Evolutionary conservation across 2,113 vertebrate genomes (phyloP), one percentile per base, ranked within the genome.

Genomic region (Dinomys branickii): DNA sequence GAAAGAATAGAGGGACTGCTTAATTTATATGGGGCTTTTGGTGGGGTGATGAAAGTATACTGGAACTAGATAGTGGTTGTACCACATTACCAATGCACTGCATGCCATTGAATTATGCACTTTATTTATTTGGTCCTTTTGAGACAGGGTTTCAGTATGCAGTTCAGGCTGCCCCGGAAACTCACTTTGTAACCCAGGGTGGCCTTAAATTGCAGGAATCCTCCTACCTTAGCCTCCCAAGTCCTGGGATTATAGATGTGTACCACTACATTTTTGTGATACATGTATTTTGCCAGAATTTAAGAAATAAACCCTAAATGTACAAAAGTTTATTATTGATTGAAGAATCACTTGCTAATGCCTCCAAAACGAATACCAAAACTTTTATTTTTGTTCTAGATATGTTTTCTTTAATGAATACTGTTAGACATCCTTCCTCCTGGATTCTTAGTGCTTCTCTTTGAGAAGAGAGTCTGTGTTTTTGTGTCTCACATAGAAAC

Each of bases 381-480:
- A 91, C 54, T 67, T 87, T 65, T 54, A 41, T 88, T 97, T 96
- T 87, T 90, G 44, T 86, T 84, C 3, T 67, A 50, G 22, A 2
- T 50, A 0, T 50, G 14, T 35, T 94, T 77, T 61, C 44, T 86
- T 84, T 38, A n/a, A 67, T 52, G 54, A 63, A 75, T 73, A 71
- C 26, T 61, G 5, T 52, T 83, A 71, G 19, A 59, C 11, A 81
- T 73, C 80, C 24, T 88, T 75, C 44, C 61, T 91, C 90, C 38
- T 82, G 41, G 13, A 77, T 54, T 69, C n/a, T 73, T 78, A 75
- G 58, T 2, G 0, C 28, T 73, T 44, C 71, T 24, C 38, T 88
- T 87, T 58, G 65, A 82, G 50, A 38, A 38, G 44, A 59, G 9
- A 26, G 9, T 38, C 14, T 85, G 41, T 88, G 50, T 77, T 90